phyloP scores from a whole-genome alignment of 2,113 vertebrate species.

The Delphinus delphis region DNA sequence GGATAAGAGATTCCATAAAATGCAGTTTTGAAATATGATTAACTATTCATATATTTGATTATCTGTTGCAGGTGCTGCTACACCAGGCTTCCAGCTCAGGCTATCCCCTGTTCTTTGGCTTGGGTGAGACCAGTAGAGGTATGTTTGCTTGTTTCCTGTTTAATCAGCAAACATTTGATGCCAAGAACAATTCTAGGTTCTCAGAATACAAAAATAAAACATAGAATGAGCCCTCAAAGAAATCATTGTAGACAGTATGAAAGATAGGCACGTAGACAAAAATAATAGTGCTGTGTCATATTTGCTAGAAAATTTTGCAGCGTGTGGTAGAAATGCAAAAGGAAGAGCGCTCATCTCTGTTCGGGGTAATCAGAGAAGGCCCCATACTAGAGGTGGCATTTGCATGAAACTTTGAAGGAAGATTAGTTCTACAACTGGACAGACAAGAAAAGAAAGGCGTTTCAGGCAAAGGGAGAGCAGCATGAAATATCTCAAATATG shows the following conservation, averaged over 20 bases:
- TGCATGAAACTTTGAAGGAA: not conserved
- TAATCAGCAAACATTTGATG: not conserved
- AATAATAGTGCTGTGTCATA: not conserved
- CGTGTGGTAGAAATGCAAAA: not conserved
- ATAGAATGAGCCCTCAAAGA: not conserved
- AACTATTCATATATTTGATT: slow-evolving; percentile 25
- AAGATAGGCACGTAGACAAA: not conserved
- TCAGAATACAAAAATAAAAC: slow-evolving; percentile 8
- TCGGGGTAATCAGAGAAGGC: not conserved
- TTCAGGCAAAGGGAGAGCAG: not conserved
- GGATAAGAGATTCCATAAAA: not conserved
- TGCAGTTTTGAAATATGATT: not conserved
- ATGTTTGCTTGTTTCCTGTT: not conserved
- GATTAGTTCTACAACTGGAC: not conserved
- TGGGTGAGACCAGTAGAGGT: slow-evolving; percentile 90
- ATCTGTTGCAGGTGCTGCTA: slow-evolving; percentile 87
- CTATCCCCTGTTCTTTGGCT: slow-evolving; percentile 90
- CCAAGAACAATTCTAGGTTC: not conserved
- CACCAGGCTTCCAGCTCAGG: slow-evolving; percentile 92
- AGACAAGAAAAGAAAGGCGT: not conserved
- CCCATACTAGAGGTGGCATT: not conserved
- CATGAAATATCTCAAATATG: not conserved
- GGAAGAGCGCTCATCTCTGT: not conserved
- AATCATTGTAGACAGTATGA: not conserved
- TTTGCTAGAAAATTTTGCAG: not conserved